Evolutionary conservation across 1,140 invertebrate genomes (phyloP).

Genomic region (Drosophila lowei): DNA sequence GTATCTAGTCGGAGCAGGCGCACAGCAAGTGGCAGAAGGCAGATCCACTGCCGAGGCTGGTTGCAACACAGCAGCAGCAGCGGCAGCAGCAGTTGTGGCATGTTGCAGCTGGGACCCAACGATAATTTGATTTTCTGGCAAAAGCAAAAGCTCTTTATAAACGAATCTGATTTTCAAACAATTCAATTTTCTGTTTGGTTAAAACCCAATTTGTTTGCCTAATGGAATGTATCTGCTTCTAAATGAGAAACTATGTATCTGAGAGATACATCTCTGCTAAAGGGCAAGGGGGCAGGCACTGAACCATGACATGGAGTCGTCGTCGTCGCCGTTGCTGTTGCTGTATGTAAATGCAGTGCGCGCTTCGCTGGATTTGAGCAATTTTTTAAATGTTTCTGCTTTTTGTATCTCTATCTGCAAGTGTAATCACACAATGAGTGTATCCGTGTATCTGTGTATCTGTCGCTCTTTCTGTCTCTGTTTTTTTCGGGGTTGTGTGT

Average conservation of each 20-base stretch:
- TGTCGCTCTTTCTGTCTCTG: slow-evolving; percentile 7
- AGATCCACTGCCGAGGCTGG: slow-evolving; percentile 20
- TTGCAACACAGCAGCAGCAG: slow-evolving; percentile 53
- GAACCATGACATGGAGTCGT: slow-evolving; percentile 53
- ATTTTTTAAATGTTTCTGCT: slow-evolving; percentile 49
- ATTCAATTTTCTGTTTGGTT: slow-evolving; percentile 60
- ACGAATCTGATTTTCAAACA: slow-evolving; percentile 8
- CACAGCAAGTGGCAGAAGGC: slow-evolving; percentile 65
- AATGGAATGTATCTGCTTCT: slow-evolving; percentile 31
- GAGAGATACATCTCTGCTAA: slow-evolving; percentile 10
- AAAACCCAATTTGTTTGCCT: slow-evolving; percentile 55
- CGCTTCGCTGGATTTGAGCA: slow-evolving; percentile 70
- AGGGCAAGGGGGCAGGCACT: slow-evolving; percentile 23
- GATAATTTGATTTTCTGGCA: slow-evolving; percentile 60
- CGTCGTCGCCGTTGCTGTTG: neutral
- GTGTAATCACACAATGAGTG: too few relatives aligned
- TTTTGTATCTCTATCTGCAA: slow-evolving; percentile 59
- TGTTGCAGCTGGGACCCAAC: slow-evolving; percentile 1
- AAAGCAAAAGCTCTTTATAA: slow-evolving; percentile 9
- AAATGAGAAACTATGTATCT: slow-evolving; percentile 3
- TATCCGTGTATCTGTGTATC: slow-evolving; percentile 37
- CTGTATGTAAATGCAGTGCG: slow-evolving; percentile 36
- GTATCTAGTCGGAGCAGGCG: slow-evolving; percentile 82
- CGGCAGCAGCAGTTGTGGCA: slow-evolving; percentile 32
- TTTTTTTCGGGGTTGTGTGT: slow-evolving; percentile 50